These are phyloP conservation scores for Cuniculus paca DNA, from an alignment of 2,797 vertebrate species.

Conservation along the genomic window DNA sequence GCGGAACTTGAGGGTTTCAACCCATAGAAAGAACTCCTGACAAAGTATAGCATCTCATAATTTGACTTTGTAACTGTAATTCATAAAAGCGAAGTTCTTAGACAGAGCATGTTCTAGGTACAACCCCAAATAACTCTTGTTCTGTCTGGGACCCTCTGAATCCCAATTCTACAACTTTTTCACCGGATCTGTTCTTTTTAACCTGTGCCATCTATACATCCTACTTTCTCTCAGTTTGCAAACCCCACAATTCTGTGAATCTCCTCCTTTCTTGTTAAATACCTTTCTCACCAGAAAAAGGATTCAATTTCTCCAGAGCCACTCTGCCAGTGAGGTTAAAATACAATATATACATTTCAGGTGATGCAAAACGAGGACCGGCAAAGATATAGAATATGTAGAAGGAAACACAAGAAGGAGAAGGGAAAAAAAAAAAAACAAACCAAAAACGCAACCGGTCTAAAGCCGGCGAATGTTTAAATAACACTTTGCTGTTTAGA, in stretches of 20 bases:
- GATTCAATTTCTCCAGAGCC: not conserved
- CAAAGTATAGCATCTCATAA: not conserved
- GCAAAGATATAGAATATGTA: not conserved
- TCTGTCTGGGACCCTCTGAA: not conserved
- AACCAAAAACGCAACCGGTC: not conserved
- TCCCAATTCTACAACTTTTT: not conserved
- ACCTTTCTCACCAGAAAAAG: not conserved
- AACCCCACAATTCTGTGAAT: not conserved
- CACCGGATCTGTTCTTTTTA: not conserved
- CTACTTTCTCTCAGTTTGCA: not conserved
- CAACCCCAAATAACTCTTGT: not conserved
- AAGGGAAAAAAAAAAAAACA: not conserved
- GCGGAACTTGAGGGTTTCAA: not conserved
- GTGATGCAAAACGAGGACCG: not conserved
- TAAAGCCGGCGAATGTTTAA: constrained; percentile 45
- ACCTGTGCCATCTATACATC: not conserved
- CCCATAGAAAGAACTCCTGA: constrained; percentile 43
- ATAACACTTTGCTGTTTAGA: constrained; percentile 77
- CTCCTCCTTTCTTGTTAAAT: not conserved
- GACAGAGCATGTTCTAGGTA: not conserved
- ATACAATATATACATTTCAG: not conserved
- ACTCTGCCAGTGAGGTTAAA: not conserved
- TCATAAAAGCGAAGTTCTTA: constrained; percentile 16
- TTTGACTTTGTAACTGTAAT: constrained; percentile 39
- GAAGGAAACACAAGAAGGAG: not conserved